Evolutionary conservation across 2,113 vertebrate species (phyloP), one percentile per base, ranked within the genome.

Genomic region (Paralichthys olivaceus): DNA sequence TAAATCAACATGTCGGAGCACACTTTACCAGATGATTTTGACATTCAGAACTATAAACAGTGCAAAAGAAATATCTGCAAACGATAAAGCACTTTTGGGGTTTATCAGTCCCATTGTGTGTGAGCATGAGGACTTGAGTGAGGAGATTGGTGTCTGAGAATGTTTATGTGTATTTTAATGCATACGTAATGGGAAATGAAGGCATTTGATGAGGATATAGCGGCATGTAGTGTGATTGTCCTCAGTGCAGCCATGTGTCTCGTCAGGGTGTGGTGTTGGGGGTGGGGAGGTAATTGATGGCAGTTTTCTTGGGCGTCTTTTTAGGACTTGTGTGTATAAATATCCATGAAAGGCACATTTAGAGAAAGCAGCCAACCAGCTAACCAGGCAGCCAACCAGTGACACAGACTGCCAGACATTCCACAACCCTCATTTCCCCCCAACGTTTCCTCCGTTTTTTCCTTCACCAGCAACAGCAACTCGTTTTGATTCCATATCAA

Each of bases 41-140:
- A 88, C 88, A 74, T 82, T 57, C 54, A 71, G 64, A 69, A 72
- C 84, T 86, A 85, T 89, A 28, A 91, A 90, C 88, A 88, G 63
- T 72, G 69, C 72, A 87, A 88, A 89, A 90, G 80, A 90, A 87
- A 92, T 91, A 90, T 81, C 84, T 87, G 79, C 53, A 76, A 89
- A 88, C 40, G 45, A 85, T 87, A 86, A 92, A 87, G 66, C 67
- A 77, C 81, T 92, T 43, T 82, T 77, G 69, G 78, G 70, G 32
- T 88, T 87, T 81, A 85, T 89, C 85, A 84, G 68, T 76, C 75
- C 81, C 34, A 22, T 37, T 37, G 56, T 69, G 63, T 79, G 83
- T 66, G 62, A 32, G 54, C 47, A 63, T 60, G 69, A 75, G 56
- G 53, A 65, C 54, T 32, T 74, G 59, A 72, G 32, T 45, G 68